Conservation (phyloP, 2,888 invertebrate species). For the Orchesella flavescens region DNA sequence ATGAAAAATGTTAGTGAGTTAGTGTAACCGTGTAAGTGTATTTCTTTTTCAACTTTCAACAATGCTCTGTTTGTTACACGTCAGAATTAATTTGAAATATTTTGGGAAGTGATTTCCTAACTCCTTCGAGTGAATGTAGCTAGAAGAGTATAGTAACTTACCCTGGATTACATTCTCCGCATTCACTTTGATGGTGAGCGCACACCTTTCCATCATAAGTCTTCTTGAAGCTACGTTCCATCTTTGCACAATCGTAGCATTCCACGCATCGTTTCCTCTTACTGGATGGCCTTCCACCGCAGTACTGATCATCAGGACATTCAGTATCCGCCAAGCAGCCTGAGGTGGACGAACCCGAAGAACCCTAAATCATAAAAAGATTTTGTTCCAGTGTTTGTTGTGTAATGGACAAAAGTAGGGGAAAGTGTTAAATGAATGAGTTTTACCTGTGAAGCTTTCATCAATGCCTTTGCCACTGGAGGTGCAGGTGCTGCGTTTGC, state of each 20-base stretch:
- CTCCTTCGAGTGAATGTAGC: neutral
- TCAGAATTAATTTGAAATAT: neutral
- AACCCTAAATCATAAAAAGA: neutral
- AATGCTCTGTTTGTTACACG: too few species aligned
- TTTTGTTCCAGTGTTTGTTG: neutral
- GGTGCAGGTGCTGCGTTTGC: neutral
- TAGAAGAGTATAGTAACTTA: neutral
- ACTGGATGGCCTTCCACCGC: slow-evolving; percentile 4
- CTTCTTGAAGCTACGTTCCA: neutral
- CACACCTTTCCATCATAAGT: slow-evolving; percentile 6
- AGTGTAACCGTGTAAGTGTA: too few species aligned
- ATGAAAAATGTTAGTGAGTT: too few species aligned
- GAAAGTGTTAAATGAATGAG: too few species aligned
- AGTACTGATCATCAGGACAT: slow-evolving; percentile 21
- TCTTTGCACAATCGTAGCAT: slow-evolving; percentile 15
- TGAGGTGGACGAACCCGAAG: neutral
- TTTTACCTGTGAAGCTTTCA: neutral
- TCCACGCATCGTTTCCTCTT: slow-evolving; percentile 11
- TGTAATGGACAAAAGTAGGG: neutral
- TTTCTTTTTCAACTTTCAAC: neutral
- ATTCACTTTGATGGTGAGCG: slow-evolving; percentile 9
- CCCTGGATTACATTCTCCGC: slow-evolving; percentile 27
- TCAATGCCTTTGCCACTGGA: neutral
- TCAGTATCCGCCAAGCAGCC: neutral
- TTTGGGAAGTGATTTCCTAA: neutral